Evolutionary conservation across 2,113 vertebrate genomes (phyloP).

Genomic region (Sorex fumeus): DNA sequence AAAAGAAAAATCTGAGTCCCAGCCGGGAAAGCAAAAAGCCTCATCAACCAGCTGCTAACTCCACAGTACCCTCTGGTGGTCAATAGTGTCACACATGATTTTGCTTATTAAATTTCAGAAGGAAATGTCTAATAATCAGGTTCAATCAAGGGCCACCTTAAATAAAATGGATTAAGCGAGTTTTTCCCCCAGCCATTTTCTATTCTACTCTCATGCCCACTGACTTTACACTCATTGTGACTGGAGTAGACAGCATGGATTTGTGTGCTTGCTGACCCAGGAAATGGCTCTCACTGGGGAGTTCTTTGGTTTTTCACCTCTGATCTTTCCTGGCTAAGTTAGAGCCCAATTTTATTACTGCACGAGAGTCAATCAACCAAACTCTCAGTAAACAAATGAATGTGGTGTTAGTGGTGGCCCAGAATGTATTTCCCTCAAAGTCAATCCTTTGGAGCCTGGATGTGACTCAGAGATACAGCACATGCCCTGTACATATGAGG

Average conservation of each 20-base stretch:
- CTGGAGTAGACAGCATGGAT: neutral
- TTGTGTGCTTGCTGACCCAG: neutral
- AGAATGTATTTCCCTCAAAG: neutral
- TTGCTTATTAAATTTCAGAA: conserved; percentile 27
- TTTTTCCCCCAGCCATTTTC: neutral
- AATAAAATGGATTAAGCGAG: neutral
- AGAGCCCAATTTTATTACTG: neutral
- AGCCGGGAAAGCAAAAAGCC: neutral
- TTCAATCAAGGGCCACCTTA: neutral
- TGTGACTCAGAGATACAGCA: too few relatives aligned
- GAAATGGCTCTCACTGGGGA: neutral
- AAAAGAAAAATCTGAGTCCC: neutral
- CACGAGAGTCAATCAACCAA: neutral
- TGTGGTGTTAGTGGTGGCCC: neutral
- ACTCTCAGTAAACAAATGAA: neutral
- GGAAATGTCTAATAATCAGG: neutral
- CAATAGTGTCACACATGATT: neutral
- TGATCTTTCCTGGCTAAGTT: neutral
- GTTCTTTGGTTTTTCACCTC: neutral
- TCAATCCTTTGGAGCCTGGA: too few relatives aligned
- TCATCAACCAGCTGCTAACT: neutral
- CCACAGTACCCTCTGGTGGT: conserved; percentile 62
- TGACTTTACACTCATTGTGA: neutral
- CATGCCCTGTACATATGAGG: too few relatives aligned
- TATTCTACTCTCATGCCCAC: neutral